A percentile compares a stretch with the other conserved stretches of the same genome.
phyloP scores from a whole-genome alignment of 2,888 invertebrate genomes.

The Acanthosepion lycidas region DNA sequence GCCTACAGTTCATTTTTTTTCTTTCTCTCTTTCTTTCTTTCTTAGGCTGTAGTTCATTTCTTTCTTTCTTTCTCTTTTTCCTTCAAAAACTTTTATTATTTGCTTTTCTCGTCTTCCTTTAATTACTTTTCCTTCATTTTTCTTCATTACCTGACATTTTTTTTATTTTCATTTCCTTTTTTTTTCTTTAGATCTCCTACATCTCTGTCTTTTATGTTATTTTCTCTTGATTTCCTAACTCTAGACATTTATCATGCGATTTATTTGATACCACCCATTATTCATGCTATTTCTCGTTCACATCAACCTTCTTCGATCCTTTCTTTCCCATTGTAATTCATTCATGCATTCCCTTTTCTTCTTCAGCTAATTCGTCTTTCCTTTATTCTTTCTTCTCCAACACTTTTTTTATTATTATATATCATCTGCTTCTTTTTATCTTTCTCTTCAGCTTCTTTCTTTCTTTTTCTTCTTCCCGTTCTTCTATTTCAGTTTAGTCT shows the following conservation, averaged over 20 bases:
- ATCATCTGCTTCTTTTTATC: background rate
- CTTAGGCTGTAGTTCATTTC: no score
- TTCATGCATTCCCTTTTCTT: background rate
- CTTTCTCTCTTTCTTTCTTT: no score
- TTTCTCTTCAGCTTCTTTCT: background rate
- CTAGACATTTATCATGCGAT: background rate
- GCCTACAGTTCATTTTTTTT: background rate
- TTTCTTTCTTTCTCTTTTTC: no score
- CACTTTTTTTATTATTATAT: background rate
- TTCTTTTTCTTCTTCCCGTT: background rate
- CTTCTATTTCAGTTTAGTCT: no score
- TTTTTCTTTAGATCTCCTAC: background rate
- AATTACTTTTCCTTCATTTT: background rate
- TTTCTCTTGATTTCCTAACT: no score
- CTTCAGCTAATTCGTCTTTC: background rate
- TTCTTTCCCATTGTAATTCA: background rate
- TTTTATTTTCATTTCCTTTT: background rate
- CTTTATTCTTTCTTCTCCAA: background rate
- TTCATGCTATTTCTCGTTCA: background rate
- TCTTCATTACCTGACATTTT: no score
- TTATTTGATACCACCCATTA: background rate
- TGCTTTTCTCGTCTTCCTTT: background rate
- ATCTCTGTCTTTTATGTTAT: background rate
- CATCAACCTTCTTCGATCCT: background rate
- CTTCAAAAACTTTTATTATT: background rate